Percentiles rank a stretch among this genome's conserved stretches.
Evolutionary conservation across 30 jellyfish, hydroid and myxozoan species (phyloP).

Genomic region (Aurelia coerulea): DNA sequence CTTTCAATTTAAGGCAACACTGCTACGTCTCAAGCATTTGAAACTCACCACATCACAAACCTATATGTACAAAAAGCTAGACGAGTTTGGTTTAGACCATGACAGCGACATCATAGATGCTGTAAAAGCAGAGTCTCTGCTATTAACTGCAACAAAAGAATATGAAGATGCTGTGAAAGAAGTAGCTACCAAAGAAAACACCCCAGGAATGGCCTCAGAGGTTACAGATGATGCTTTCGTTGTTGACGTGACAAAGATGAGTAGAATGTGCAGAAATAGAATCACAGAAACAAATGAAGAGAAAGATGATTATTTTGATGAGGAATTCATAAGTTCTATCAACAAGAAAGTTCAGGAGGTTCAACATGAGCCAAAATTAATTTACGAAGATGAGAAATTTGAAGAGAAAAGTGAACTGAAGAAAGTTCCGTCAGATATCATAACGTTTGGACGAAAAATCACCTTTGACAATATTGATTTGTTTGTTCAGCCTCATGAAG

Average conservation of each 20-base stretch:
- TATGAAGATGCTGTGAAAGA: background rate
- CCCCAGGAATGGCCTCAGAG: too few species aligned
- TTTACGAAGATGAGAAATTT: too few species aligned
- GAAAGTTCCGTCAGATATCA: too few species aligned
- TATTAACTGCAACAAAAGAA: background rate
- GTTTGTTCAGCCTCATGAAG: too few species aligned
- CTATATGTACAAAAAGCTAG: constrained; percentile 19
- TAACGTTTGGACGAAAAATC: too few species aligned
- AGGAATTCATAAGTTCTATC: background rate
- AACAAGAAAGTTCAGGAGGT: background rate
- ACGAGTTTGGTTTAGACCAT: too few species aligned
- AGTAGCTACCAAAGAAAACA: background rate
- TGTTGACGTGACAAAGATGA: too few species aligned
- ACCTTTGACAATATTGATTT: too few species aligned
- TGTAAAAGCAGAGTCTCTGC: background rate
- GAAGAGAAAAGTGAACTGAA: too few species aligned
- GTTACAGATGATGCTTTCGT: too few species aligned
- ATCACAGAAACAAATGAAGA: too few species aligned
- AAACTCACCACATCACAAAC: constrained; percentile 44
- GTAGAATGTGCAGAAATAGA: too few species aligned
- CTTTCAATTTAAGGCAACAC: constrained; percentile 31
- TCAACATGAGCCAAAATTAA: background rate
- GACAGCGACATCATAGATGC: background rate
- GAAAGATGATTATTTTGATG: background rate
- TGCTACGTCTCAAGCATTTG: constrained; percentile 7